These are phyloP conservation scores for Scopus umbretta DNA, from an alignment of 2,113 vertebrate genomes.

Conservation along the genomic window DNA sequence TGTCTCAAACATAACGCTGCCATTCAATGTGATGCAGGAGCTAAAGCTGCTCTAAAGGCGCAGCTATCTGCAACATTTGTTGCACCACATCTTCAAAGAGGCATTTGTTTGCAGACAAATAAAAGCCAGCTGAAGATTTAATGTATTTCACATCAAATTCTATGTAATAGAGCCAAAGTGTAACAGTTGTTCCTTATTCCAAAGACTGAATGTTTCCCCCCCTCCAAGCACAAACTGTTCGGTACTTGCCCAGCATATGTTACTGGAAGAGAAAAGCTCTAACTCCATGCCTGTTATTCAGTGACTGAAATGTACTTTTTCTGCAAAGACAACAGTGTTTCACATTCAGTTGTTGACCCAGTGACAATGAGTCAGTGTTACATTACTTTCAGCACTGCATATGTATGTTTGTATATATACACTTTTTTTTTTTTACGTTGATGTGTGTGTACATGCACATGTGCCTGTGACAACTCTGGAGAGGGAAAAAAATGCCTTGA, in stretches of 20 bases:
- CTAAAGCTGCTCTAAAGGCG: neutral
- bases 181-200: neutral
- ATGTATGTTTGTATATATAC: accelerated
- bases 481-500: too few species aligned
- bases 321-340: neutral
- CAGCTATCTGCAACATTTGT: neutral
- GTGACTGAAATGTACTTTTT: neutral
- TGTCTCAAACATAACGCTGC: accelerated
- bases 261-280: neutral
- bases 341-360: neutral
- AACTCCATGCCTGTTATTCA: neutral
- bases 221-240: neutral
- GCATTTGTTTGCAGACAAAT: neutral
- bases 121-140: neutral
- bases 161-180: neutral
- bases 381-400: neutral
- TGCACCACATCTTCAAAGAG: neutral
- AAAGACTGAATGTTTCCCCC: neutral
- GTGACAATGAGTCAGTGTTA: neutral
- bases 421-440: neutral
- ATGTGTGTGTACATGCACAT: too few species aligned
- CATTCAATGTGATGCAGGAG: neutral
- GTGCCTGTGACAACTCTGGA: neutral
- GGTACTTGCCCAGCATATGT: neutral
- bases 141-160: neutral